Conservation (phyloP, 2,888 invertebrate species). For the Clanis bilineata region DNA sequence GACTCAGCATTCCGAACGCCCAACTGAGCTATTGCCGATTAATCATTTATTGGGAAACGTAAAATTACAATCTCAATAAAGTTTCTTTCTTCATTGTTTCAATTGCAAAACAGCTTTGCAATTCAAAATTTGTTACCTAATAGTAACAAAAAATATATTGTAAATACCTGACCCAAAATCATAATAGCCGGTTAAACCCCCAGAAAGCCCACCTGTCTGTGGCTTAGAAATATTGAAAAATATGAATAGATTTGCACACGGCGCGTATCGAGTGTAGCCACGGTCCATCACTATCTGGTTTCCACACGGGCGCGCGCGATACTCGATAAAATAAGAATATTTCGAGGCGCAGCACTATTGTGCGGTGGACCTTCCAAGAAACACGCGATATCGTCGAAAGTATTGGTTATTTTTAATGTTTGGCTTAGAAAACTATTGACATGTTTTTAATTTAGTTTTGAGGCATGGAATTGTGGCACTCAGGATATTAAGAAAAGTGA, state of each 20-base stretch:
- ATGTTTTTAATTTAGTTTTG: neutral
- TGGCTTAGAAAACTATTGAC: neutral
- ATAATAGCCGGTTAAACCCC: neutral
- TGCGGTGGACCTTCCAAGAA: constrained; percentile 52
- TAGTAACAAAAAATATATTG: no score
- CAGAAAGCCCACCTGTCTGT: constrained; percentile 15
- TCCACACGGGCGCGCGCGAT: constrained; percentile 73
- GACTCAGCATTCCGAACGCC: no score
- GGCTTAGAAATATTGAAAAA: constrained; percentile 60
- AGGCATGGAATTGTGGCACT: neutral
- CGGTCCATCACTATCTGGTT: constrained; percentile 75
- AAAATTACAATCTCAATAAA: no score
- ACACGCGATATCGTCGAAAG: constrained; percentile 26
- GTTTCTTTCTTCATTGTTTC: no score
- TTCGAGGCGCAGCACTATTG: constrained; percentile 66
- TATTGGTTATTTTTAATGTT: constrained; percentile 8
- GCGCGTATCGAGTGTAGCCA: constrained; percentile 54
- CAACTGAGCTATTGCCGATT: no score
- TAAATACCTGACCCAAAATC: neutral
- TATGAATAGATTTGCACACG: constrained; percentile 63
- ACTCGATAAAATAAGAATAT: constrained; percentile 76
- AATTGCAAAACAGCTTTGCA: no score
- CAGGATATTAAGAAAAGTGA: no score
- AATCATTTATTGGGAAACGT: no score
- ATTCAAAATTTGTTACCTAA: no score